Conservation (phyloP, 2,113 vertebrate genomes). For the Onychostruthus taczanowskii region DNA sequence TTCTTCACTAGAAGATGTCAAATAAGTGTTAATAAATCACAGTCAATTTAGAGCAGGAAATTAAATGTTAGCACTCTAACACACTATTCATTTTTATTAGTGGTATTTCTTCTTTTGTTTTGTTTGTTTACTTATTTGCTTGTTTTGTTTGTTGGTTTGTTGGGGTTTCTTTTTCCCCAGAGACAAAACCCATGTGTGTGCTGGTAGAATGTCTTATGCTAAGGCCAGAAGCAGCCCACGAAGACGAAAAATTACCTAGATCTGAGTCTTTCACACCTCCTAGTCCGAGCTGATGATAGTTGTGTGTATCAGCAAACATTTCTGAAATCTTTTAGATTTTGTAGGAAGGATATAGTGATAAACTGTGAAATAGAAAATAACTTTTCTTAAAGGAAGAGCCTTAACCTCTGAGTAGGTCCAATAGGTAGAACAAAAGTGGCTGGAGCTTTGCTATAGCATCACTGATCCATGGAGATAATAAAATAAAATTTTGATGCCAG, state of each 20-base stretch:
- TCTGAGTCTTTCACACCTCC: not conserved
- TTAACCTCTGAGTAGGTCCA: not conserved
- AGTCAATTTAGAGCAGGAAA: not conserved
- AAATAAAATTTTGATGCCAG: not conserved
- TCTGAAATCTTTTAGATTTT: not conserved
- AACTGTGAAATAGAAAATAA: not conserved
- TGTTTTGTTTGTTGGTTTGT: not conserved
- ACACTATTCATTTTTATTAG: not conserved
- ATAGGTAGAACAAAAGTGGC: not conserved
- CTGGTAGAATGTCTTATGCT: not conserved
- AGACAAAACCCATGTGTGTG: not conserved
- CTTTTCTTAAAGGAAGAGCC: not conserved
- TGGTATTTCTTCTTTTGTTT: not conserved
- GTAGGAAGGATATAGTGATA: not conserved
- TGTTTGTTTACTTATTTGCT: not conserved
- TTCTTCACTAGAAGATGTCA: not conserved
- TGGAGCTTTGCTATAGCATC: not conserved
- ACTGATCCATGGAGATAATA: not conserved
- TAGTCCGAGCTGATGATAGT: not conserved
- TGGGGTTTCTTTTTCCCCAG: not conserved
- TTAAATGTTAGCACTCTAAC: not conserved
- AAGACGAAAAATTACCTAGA: not conserved
- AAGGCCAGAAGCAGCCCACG: not conserved
- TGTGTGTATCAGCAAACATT: not conserved
- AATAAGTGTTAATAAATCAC: not conserved